Base-by-base conservation (phyloP, 2,113 vertebrate species). In the Phocoena sinus region DNA sequence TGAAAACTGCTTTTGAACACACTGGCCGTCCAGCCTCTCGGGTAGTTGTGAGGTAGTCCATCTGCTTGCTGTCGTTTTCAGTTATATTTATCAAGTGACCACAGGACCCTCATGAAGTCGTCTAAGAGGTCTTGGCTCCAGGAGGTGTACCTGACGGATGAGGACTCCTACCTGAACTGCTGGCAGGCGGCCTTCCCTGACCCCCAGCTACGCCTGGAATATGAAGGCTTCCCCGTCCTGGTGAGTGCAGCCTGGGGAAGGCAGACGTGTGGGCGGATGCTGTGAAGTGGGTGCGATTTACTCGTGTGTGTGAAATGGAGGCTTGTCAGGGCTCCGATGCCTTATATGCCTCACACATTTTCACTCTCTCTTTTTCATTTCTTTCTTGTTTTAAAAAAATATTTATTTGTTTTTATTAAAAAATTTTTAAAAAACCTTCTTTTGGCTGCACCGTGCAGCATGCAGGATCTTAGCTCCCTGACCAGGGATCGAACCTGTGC, bases 21-120 rank as follows among this genome's bases (percentile, higher is more conserved):
- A 0, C 11, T 33, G 33, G 28, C 63, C 5, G 0, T 17, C 33
- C 47, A 10, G 41, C 2, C 20, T 23, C 8, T 23, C 3, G 0
- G 1, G 2, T 2, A 9, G 6, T 4, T 1, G 1, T n/a, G 44
- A 56, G 7, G 8, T 3, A 6, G n/a, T 23, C 67, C 33, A 28
- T 38, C 41, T n/a, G 13, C 6, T 11, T n/a, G 13, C 47, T 95
- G 91, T 95, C 28, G 12, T 97, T 98, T 97, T 53, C 98, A 99
- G 99, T 98, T 99, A 20, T 99, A 99, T 98, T 95, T 99, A 94
- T 98, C 98, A 1, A 99, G 99, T 82, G 99, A 99, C 92, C 98
- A 99, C 83, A 98, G 97, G 96, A 99, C 98, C 63, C 99, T 99
- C 89, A 65, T 97, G 83, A 99, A 98, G 92, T 99, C 93, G 96